These are phyloP conservation scores for Pristionchus japonicus DNA, from an alignment of 2,888 invertebrate genomes.

Conservation along the genomic window DNA sequence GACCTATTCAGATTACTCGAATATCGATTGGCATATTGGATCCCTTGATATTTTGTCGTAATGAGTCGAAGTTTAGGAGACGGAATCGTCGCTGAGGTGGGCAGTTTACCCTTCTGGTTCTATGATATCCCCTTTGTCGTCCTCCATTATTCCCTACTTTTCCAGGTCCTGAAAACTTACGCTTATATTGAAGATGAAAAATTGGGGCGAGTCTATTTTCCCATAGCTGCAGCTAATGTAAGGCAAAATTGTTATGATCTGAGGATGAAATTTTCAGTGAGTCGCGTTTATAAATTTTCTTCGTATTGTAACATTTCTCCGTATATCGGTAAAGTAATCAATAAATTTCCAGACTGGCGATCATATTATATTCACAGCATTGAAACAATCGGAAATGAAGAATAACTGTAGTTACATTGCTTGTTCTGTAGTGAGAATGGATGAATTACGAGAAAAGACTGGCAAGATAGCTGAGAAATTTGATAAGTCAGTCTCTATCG, in stretches of 20 bases:
- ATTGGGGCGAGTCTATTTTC: constrained; percentile 59
- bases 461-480: constrained; percentile 58
- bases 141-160: background rate
- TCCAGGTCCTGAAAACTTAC: constrained; percentile 52
- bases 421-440: constrained; percentile 52
- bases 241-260: constrained; percentile 55
- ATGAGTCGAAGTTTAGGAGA: constrained; percentile 57
- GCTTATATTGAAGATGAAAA: constrained; percentile 58
- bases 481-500: constrained; percentile 56
- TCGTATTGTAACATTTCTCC: background rate
- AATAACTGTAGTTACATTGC: constrained; percentile 54
- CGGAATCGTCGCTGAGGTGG: constrained; percentile 54
- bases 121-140: background rate
- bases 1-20: background rate
- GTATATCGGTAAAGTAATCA: background rate
- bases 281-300: background rate
- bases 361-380: constrained; percentile 60
- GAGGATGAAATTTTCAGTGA: constrained; percentile 57
- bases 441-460: constrained; percentile 51
- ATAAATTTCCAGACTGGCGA: constrained; percentile 58
- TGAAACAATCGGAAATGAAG: constrained; percentile 49
- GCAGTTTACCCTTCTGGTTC: background rate
- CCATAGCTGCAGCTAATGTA: constrained; percentile 54
- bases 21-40: background rate
- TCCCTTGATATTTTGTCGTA: background rate